A percentile compares a stretch with the other conserved stretches of the same genome.
Evolutionary conservation across 2,113 vertebrate species (phyloP).

Genomic region (Spheniscus mendiculus): DNA sequence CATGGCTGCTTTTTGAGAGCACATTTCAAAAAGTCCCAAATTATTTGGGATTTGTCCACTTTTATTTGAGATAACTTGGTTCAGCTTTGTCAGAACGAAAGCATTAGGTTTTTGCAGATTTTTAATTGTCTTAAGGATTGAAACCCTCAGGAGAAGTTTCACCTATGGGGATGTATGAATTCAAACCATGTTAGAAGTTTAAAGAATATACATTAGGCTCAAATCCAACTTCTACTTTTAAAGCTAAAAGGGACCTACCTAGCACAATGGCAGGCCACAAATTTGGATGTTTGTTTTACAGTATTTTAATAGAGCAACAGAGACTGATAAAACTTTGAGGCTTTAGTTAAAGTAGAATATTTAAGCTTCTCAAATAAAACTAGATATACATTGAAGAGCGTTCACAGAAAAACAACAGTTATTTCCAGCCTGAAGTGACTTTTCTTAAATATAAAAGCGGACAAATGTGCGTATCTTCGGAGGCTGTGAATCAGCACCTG

Average conservation of each 20-base stretch:
- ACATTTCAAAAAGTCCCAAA: background rate
- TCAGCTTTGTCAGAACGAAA: background rate
- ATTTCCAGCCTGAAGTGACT: background rate
- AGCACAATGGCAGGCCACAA: background rate
- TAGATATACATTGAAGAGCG: background rate
- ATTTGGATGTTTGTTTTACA: background rate
- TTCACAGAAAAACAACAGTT: background rate
- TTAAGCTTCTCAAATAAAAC: background rate
- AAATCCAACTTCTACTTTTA: background rate
- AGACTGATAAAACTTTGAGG: background rate
- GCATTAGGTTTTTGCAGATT: background rate
- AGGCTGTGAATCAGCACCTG: slow-evolving; percentile 17
- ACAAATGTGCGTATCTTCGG: background rate
- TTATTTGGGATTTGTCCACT: background rate
- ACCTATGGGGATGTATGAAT: background rate
- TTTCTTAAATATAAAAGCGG: background rate
- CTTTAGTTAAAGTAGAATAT: background rate
- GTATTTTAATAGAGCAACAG: background rate
- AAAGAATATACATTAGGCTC: background rate
- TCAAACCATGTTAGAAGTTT: background rate
- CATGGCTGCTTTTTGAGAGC: background rate
- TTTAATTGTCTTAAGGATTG: background rate
- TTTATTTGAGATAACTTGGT: background rate
- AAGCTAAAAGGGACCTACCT: background rate
- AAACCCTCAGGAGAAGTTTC: background rate